Percentiles rank a stretch among this genome's conserved stretches.
Conservation (phyloP, 2,888 invertebrate genomes). For the Napeogenes sylphis region DNA sequence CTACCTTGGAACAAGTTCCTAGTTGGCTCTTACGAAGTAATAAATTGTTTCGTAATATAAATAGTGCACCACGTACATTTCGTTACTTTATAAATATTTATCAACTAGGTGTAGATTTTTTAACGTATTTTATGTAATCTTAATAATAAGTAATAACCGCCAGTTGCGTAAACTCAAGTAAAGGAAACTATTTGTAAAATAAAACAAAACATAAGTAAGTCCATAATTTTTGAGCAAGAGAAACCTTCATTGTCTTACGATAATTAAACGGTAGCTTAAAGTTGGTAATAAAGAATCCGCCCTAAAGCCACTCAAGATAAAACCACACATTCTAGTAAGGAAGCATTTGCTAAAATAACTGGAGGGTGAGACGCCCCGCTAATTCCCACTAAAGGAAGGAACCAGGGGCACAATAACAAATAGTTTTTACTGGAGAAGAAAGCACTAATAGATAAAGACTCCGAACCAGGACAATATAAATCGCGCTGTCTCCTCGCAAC, state of each 20-base stretch:
- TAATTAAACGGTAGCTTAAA: slow-evolving; percentile 1
- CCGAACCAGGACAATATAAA: slow-evolving; percentile 34
- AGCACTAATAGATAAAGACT: slow-evolving; percentile 51
- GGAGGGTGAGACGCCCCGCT: slow-evolving; percentile 40
- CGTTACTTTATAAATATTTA: neutral
- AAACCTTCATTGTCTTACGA: slow-evolving; percentile 1
- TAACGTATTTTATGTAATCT: neutral
- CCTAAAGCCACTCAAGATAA: slow-evolving; percentile 19
- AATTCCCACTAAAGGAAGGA: slow-evolving; percentile 44
- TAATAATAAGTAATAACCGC: neutral
- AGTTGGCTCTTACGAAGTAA: slow-evolving; percentile 39
- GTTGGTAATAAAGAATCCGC: slow-evolving; percentile 30
- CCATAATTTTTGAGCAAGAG: neutral
- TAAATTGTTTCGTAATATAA: slow-evolving; percentile 2
- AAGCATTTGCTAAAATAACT: slow-evolving; percentile 36
- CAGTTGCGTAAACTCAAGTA: neutral
- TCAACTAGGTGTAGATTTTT: neutral
- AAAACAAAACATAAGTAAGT: neutral
- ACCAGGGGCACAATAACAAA: slow-evolving; percentile 49
- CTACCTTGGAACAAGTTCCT: slow-evolving; percentile 54
- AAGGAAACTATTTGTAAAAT: neutral
- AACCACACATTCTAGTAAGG: slow-evolving; percentile 36
- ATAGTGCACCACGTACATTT: neutral
- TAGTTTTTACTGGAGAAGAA: slow-evolving; percentile 48
- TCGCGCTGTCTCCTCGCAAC: slow-evolving; percentile 25